phyloP scores from a whole-genome alignment of 1,140 invertebrate species.

The Agrilus planipennis region DNA sequence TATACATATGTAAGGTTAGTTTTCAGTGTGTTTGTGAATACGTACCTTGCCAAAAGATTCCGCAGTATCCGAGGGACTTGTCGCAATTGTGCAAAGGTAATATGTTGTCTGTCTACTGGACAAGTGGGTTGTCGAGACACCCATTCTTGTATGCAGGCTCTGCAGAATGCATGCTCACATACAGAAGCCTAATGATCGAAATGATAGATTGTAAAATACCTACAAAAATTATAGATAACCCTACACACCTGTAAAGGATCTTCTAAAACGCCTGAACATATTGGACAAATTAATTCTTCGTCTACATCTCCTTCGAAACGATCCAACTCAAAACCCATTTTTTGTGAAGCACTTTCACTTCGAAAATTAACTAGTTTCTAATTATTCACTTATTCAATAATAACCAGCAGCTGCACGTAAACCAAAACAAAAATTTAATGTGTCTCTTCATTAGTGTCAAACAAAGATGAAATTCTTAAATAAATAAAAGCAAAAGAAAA shows the following conservation, averaged over 20 bases:
- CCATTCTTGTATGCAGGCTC: slow-evolving; percentile 89
- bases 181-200: slow-evolving; percentile 60
- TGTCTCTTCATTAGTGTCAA: no score
- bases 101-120: slow-evolving; percentile 80
- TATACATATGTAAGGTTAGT: neutral
- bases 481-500: no score
- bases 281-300: slow-evolving; percentile 84
- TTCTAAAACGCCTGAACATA: slow-evolving; percentile 82
- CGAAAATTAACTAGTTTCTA: slow-evolving; percentile 1
- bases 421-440: no score
- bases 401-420: no score
- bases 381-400: no score
- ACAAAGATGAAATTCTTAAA: no score
- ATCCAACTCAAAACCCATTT: slow-evolving; percentile 81
- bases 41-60: slow-evolving; percentile 72
- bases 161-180: slow-evolving; percentile 94
- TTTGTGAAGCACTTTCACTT: no score
- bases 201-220: slow-evolving; percentile 1
- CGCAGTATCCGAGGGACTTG: slow-evolving; percentile 84
- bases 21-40: neutral
- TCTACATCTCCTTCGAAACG: slow-evolving; percentile 85
- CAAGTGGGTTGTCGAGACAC: slow-evolving; percentile 83
- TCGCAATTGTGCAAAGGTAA: slow-evolving; percentile 75
- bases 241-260: slow-evolving; percentile 72
- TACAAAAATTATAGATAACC: slow-evolving; percentile 5